Evolutionary conservation across 1,140 invertebrate genomes (phyloP).

Genomic region (Drosophila sproati): DNA sequence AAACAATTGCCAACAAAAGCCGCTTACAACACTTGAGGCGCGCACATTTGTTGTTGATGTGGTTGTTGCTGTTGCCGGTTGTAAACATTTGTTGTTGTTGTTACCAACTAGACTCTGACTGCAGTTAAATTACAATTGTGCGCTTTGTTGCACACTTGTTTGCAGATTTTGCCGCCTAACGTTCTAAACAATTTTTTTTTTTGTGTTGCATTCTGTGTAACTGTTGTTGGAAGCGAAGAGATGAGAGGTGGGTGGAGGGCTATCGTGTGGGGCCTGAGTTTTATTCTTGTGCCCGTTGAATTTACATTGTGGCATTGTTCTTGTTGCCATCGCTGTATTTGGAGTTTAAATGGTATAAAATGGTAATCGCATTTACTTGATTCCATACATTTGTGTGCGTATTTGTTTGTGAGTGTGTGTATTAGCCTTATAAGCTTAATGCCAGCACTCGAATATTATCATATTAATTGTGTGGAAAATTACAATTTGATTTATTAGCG

Average conservation of each 20-base stretch:
- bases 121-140: conserved; percentile 83
- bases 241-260: background rate
- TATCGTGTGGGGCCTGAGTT: background rate
- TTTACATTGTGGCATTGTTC: conserved; percentile 45
- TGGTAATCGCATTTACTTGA: conserved; percentile 77
- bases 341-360: conserved; percentile 76
- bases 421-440: conserved; percentile 18
- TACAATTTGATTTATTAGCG: conserved; percentile 68
- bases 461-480: conserved; percentile 69
- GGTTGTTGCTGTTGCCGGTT: conserved; percentile 45
- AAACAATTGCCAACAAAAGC: conserved; percentile 82
- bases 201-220: background rate
- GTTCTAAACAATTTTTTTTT: conserved; percentile 9
- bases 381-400: conserved; percentile 31
- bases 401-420: conserved; percentile 27
- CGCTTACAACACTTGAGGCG: conserved; percentile 81
- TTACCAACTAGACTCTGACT: conserved; percentile 79
- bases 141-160: conserved; percentile 79
- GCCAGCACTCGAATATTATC: conserved; percentile 44
- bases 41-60: conserved; percentile 61
- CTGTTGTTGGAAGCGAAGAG: conserved; percentile 1
- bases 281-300: conserved; percentile 10
- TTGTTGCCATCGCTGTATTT: conserved; percentile 37
- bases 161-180: conserved; percentile 56
- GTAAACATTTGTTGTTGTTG: conserved; percentile 39